phyloP scores from a whole-genome alignment of 2,113 vertebrate species.

The Lates calcarifer region DNA sequence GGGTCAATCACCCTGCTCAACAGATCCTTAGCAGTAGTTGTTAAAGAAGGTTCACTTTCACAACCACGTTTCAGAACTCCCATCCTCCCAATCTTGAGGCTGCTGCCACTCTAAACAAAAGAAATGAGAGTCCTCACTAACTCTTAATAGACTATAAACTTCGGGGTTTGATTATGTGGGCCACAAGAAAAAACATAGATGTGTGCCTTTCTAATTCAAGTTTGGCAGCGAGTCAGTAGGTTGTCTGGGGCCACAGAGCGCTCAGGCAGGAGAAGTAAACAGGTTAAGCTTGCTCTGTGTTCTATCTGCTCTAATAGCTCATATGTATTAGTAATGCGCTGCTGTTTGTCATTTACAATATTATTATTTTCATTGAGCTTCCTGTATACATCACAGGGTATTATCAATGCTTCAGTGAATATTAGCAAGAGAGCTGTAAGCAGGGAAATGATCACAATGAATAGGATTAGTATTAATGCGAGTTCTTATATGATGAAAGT shows the following conservation, averaged over 20 bases:
- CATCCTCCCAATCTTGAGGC: not conserved
- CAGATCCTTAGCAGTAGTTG: constrained; percentile 13
- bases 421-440: constrained; percentile 9
- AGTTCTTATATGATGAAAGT: constrained; percentile 9
- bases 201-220: constrained; percentile 10
- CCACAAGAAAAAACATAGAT: constrained; percentile 11
- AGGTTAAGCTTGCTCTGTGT: not conserved
- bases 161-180: not conserved
- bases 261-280: not conserved
- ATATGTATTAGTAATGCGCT: not conserved
- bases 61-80: not conserved
- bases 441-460: not conserved
- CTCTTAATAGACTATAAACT: constrained; percentile 1
- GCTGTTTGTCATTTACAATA: not conserved
- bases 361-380: constrained; percentile 5
- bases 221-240: not conserved
- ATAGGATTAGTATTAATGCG: constrained; percentile 14
- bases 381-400: constrained; percentile 15
- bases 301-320: not conserved
- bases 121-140: not conserved
- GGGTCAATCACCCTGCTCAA: not conserved
- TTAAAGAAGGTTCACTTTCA: constrained; percentile 3
- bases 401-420: constrained; percentile 15
- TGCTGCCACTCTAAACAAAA: constrained; percentile 4
- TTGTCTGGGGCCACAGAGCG: not conserved